Evolutionary conservation across 2,888 invertebrate species (phyloP), one percentile per base, ranked within the genome.

Genomic region (Lochmaea crataegi): DNA sequence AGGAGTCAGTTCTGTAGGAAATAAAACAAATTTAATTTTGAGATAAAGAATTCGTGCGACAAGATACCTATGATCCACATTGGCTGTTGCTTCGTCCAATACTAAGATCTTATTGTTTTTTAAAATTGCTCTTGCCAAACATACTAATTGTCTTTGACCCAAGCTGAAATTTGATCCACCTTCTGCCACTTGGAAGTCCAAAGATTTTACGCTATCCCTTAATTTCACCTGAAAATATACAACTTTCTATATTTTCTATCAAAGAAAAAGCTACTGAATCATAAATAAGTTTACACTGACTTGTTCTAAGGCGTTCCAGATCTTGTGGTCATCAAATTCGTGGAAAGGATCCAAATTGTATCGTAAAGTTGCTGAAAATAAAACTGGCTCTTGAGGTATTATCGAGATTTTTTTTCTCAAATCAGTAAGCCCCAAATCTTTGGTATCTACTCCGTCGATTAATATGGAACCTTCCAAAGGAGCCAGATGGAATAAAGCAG

Each of bases 331-430:
- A 0, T 90, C 89, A 78, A 91, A 92, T 82, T 93, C 91, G 64
- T 91, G 89, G 83, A 96, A 94, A 0, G 96, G 96, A 88, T 96
- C 96, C 83, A 97, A 88, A 86, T 96, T 96, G 83, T 93, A 92
- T 11, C 96, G 90, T 58, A 97, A 86, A 16, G 93, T 92, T 12
- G 94, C 94, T 0, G 94, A 94, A 85, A 97, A 96, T 16, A 97
- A 86, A 26, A 96, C 92, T 0, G 96, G 96, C 82, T 96, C 96
- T 88, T 97, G 97, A 0, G 97, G 97, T 82, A 98, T 97, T 74
- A 97, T 97, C 0, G 97, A 94, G 70, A 98, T 94, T 80, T 92
- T 93, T 68, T 90, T 91, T 65, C 97, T 89, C 41, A 98, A 87
- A 81, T 94, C 93, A 84, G 93, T 90, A 2, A 97, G 88, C 1